Evolutionary conservation across 2,113 vertebrate species (phyloP).

Genomic region (Arenaria interpres): DNA sequence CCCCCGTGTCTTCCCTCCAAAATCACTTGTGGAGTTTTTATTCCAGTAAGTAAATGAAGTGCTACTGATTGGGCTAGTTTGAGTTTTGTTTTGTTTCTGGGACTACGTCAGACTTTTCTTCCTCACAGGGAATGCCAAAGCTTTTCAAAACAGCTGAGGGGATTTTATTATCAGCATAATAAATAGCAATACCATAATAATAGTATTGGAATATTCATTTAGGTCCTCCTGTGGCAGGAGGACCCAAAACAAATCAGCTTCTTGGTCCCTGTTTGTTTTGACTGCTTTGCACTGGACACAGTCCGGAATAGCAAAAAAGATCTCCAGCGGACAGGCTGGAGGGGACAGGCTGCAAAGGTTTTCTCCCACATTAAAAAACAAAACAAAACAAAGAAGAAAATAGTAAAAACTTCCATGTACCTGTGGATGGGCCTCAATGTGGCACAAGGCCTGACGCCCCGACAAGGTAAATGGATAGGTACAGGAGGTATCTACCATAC

Average conservation of each 20-base stretch:
- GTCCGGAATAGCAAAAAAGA: neutral
- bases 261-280: neutral
- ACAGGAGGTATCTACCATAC: neutral
- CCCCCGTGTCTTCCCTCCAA: neutral
- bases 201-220: no score
- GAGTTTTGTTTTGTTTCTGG: neutral
- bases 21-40: neutral
- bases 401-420: neutral
- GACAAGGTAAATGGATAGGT: neutral
- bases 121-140: neutral
- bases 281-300: neutral
- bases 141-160: neutral
- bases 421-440: neutral
- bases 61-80: neutral
- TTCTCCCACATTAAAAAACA: neutral
- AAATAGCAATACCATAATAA: no score
- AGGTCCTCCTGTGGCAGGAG: neutral
- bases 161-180: neutral
- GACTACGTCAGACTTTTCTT: neutral
- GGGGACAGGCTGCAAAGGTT: neutral
- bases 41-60: slow-evolving; percentile 9
- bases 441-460: neutral
- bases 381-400: fast-evolving
- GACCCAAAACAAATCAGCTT: neutral
- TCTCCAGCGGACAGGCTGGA: neutral